A percentile compares a stretch with the other conserved stretches of the same genome.
Conservation (phyloP, 2,888 invertebrate species). For the Craniophora ligustri region DNA sequence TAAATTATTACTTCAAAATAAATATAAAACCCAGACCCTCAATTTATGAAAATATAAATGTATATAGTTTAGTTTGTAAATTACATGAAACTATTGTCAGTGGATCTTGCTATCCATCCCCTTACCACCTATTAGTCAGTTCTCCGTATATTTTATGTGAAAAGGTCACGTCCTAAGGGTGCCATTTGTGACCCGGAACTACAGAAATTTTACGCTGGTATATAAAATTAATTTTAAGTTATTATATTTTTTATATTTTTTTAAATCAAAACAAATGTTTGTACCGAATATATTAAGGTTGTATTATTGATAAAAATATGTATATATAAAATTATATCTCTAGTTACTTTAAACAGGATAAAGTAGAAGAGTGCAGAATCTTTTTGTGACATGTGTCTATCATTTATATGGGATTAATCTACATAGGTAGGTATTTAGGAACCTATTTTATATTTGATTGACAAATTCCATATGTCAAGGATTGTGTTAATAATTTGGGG, state of each 20-base stretch:
- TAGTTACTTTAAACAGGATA: too few species aligned
- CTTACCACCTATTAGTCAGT: conserved; percentile 35
- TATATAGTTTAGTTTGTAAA: conserved; percentile 7
- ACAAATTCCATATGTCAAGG: too few species aligned
- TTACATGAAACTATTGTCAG: conserved; percentile 2
- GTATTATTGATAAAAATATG: not conserved
- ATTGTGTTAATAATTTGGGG: too few species aligned
- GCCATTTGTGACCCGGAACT: conserved; percentile 34
- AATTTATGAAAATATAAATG: not conserved
- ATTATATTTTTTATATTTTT: conserved; percentile 17
- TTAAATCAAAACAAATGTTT: conserved; percentile 13
- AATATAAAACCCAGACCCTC: too few species aligned
- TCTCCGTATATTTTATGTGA: conserved; percentile 11
- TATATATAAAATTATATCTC: too few species aligned
- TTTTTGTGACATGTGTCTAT: too few species aligned
- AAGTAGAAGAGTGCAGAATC: too few species aligned
- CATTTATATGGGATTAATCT: too few species aligned
- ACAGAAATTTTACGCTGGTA: conserved; percentile 30
- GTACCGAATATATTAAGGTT: conserved; percentile 4
- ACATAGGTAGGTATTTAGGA: too few species aligned
- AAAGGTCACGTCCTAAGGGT: conserved; percentile 42
- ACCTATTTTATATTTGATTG: too few species aligned
- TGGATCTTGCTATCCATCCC: conserved; percentile 27
- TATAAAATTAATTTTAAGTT: conserved; percentile 29
- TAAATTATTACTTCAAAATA: too few species aligned